Evolutionary conservation across 37 sponge, comb jelly and placozoan species (phyloP).

Genomic region (Axinella damicornis): DNA sequence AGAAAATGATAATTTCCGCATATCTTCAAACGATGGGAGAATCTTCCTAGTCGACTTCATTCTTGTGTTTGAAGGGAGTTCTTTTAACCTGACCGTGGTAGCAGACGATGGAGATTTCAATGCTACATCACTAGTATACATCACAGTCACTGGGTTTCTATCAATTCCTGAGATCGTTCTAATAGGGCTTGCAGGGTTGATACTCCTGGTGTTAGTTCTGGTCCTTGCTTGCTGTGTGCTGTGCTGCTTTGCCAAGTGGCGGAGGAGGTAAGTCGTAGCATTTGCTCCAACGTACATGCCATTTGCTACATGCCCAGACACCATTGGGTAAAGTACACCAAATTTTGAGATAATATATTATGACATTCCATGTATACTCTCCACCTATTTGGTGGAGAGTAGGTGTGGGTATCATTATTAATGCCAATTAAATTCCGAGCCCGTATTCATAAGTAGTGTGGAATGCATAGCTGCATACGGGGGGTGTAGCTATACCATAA

Average conservation of each 20-base stretch:
- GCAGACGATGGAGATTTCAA: conserved; percentile 36
- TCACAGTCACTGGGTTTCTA: conserved; percentile 25
- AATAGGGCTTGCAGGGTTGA: background rate
- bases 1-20: conserved; percentile 4
- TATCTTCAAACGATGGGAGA: conserved; percentile 18
- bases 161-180: conserved; percentile 35
- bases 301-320: too few relatives aligned
- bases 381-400: too few relatives aligned
- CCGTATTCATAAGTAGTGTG: too few relatives aligned
- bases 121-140: background rate
- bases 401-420: too few relatives aligned
- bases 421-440: too few relatives aligned
- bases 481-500: too few relatives aligned
- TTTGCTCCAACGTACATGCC: too few relatives aligned
- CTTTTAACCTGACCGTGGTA: conserved; percentile 24
- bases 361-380: too few relatives aligned
- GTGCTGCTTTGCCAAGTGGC: background rate
- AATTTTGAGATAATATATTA: too few relatives aligned
- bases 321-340: too few relatives aligned
- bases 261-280: background rate
- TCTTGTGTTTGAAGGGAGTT: conserved; percentile 26
- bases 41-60: conserved; percentile 25
- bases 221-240: background rate
- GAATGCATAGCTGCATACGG: too few relatives aligned
- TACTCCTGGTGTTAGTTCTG: background rate